Percentiles rank a stretch among this genome's conserved stretches.
phyloP scores from a whole-genome alignment of 2,888 invertebrate species.

The Caenorhabditis auriculariae region DNA sequence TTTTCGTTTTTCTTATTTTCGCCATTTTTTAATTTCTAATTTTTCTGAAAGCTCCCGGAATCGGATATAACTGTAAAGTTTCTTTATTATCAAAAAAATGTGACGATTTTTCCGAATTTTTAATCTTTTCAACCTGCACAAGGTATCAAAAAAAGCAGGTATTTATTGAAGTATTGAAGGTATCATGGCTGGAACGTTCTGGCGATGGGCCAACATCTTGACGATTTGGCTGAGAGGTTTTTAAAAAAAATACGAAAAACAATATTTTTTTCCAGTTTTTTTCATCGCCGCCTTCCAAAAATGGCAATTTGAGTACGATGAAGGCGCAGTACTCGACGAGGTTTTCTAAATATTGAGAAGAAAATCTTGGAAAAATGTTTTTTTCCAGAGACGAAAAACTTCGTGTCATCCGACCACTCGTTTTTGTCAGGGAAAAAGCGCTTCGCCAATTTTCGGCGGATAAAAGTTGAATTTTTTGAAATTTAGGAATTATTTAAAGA shows the following conservation, averaged over 20 bases:
- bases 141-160: too few relatives aligned
- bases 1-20: too few relatives aligned
- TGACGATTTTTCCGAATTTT: too few relatives aligned
- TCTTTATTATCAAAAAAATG: too few relatives aligned
- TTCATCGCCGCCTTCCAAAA: constrained; percentile 80
- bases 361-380: not conserved
- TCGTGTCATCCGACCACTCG: constrained; percentile 82
- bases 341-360: constrained; percentile 65
- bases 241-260: constrained; percentile 2
- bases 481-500: not conserved
- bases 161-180: too few relatives aligned
- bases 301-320: constrained; percentile 78
- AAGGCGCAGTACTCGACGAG: constrained; percentile 78
- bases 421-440: constrained; percentile 80
- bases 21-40: too few relatives aligned
- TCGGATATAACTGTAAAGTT: too few relatives aligned
- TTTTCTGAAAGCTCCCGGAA: too few relatives aligned
- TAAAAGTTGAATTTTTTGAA: constrained; percentile 64
- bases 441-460: constrained; percentile 77
- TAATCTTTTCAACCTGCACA: too few relatives aligned
- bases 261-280: constrained; percentile 64
- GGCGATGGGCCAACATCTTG: constrained; percentile 83
- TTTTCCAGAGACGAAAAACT: constrained; percentile 76
- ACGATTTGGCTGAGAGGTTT: constrained; percentile 77
- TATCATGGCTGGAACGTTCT: constrained; percentile 81